Percentiles rank a stretch among this genome's conserved stretches.
These are phyloP conservation scores for Drosophila eugracilis DNA, from an alignment of 1,140 invertebrate species.

Conservation along the genomic window DNA sequence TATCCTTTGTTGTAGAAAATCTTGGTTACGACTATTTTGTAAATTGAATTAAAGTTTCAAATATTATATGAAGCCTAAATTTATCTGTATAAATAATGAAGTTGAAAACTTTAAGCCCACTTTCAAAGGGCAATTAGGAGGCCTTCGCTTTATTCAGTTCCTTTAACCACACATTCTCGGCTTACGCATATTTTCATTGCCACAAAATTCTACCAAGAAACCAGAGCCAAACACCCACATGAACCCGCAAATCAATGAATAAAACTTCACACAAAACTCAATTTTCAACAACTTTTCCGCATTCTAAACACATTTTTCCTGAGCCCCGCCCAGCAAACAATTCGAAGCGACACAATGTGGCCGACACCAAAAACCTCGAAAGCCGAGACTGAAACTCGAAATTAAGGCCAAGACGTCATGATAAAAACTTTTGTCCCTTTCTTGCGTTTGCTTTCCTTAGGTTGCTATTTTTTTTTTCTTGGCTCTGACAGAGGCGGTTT, in stretches of 20 bases:
- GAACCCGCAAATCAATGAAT: constrained; percentile 67
- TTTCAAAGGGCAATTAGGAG: not conserved
- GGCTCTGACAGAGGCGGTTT: constrained; percentile 29
- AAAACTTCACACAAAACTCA: constrained; percentile 73
- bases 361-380: constrained; percentile 47
- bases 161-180: constrained; percentile 1
- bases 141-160: not conserved
- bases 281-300: constrained; percentile 79
- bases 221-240: constrained; percentile 15
- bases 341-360: constrained; percentile 48
- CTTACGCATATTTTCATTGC: not conserved
- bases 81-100: not conserved
- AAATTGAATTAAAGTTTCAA: too few relatives aligned
- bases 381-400: constrained; percentile 39
- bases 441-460: constrained; percentile 22
- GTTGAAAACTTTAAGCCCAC: not conserved
- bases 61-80: not conserved
- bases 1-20: too few relatives aligned
- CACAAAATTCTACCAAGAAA: constrained; percentile 6
- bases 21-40: too few relatives aligned
- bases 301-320: constrained; percentile 75
- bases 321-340: constrained; percentile 25
- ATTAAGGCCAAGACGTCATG: constrained; percentile 77
- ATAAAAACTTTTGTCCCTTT: constrained; percentile 67
- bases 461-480: constrained; percentile 25